A percentile compares a stretch with the other conserved stretches of the same genome.
These are phyloP conservation scores for Cichladusa arquata DNA, from an alignment of 2,113 vertebrate species.

Conservation along the genomic window DNA sequence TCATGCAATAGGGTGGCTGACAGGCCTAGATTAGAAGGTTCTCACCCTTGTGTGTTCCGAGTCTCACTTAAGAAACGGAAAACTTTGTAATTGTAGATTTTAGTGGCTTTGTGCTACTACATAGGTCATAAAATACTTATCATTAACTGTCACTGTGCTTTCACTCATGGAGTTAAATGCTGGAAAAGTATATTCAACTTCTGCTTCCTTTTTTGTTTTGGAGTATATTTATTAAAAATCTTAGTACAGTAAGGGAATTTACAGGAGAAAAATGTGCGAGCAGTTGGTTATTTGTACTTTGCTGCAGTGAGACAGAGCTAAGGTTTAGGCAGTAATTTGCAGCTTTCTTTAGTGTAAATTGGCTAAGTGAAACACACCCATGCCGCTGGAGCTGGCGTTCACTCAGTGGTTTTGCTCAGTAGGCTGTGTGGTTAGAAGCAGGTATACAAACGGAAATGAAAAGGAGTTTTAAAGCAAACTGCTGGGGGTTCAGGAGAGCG, in stretches of 20 bases:
- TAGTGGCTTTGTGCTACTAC: not conserved
- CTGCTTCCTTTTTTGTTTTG: not conserved
- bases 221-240: not conserved
- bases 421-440: constrained; percentile 33
- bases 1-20: not conserved
- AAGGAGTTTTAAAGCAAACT: constrained; percentile 21
- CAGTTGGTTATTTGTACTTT: not conserved
- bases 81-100: not conserved
- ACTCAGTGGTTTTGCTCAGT: constrained; percentile 18
- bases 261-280: not conserved
- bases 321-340: not conserved
- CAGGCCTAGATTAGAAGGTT: not conserved
- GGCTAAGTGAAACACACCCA: not conserved
- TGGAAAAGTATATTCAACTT: not conserved
- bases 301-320: not conserved
- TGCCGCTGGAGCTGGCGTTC: not conserved
- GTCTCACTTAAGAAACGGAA: not conserved
- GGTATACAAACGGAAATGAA: constrained; percentile 49
- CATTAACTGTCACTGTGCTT: not conserved
- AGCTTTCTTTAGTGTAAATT: not conserved
- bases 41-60: not conserved
- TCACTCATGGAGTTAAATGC: not conserved
- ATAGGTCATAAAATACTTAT: not conserved
- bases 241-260: not conserved
- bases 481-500: not conserved